These are phyloP conservation scores for Drosophila nigricruria DNA, from an alignment of 2,888 invertebrate genomes.

Conservation along the genomic window DNA sequence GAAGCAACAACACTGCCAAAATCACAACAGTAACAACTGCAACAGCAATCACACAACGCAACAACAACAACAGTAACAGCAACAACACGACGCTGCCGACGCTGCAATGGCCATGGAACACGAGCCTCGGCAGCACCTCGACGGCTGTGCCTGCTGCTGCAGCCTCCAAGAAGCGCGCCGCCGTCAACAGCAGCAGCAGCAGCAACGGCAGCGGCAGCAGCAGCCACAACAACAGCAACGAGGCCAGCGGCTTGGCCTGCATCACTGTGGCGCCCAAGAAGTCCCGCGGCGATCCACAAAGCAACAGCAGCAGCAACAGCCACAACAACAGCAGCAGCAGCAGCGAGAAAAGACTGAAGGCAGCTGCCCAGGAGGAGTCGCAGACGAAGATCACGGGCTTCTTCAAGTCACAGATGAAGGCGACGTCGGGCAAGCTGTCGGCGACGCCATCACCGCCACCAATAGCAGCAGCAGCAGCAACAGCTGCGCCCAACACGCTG, in stretches of 20 bases:
- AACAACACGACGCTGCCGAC: constrained; percentile 69
- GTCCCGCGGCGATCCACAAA: constrained; percentile 63
- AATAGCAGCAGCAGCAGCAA: constrained; percentile 28
- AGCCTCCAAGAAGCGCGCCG: constrained; percentile 65
- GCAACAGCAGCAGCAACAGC: constrained; percentile 13
- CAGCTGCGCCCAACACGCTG: constrained; percentile 66
- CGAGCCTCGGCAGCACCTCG: constrained; percentile 69
- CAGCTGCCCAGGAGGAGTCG: constrained; percentile 84
- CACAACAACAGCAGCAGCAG: constrained; percentile 28
- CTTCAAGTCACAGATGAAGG: constrained; percentile 93
- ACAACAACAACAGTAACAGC: constrained; percentile 17
- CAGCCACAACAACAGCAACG: constrained; percentile 24
- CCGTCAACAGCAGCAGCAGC: constrained; percentile 35
- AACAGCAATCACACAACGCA: constrained; percentile 42
- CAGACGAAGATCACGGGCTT: constrained; percentile 93
- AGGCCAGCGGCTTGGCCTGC: constrained; percentile 32
- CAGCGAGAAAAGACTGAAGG: constrained; percentile 83
- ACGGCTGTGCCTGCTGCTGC: constrained; percentile 55
- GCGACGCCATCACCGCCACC: constrained; percentile 56
- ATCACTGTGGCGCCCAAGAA: constrained; percentile 77
- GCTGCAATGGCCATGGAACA: constrained; percentile 84
- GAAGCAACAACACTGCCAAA: constrained; percentile 60
- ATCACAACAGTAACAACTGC: constrained; percentile 49
- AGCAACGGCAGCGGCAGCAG: constrained; percentile 12
- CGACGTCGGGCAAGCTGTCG: constrained; percentile 56